Evolutionary conservation across 2,888 invertebrate species (phyloP).

Genomic region (Junonia oenone): DNA sequence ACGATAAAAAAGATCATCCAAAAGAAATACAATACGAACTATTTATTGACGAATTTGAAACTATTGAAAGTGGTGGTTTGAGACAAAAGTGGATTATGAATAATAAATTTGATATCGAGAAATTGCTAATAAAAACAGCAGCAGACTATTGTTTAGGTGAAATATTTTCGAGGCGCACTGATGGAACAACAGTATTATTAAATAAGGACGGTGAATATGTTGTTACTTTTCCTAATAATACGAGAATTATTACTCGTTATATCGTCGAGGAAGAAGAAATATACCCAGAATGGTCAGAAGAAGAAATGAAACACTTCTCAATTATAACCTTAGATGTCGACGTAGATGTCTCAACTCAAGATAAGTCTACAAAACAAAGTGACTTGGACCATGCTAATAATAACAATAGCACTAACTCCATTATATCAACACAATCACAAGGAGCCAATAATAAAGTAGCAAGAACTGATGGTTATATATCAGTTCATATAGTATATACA

Average conservation of each 20-base stretch:
- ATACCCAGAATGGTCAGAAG: constrained; percentile 63
- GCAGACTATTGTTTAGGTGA: constrained; percentile 63
- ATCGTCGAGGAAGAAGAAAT: constrained; percentile 56
- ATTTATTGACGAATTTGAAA: constrained; percentile 57
- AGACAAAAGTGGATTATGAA: constrained; percentile 52
- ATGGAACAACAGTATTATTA: constrained; percentile 59
- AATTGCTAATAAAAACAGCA: constrained; percentile 58
- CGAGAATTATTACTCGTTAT: constrained; percentile 55
- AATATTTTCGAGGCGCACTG: constrained; percentile 63
- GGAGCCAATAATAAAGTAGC: constrained; percentile 27
- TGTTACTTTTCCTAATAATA: constrained; percentile 61
- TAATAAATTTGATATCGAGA: constrained; percentile 44
- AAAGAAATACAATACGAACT: constrained; percentile 45
- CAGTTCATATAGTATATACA: constrained; percentile 50
- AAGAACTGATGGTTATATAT: constrained; percentile 56
- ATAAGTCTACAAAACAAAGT: background rate
- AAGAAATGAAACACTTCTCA: constrained; percentile 51
- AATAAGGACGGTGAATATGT: constrained; percentile 61
- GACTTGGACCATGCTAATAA: background rate
- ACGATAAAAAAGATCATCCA: constrained; percentile 31
- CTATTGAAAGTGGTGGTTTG: constrained; percentile 50
- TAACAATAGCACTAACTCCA: background rate
- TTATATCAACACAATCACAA: background rate
- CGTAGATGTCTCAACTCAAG: constrained; percentile 28
- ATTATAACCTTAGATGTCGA: constrained; percentile 37